Evolutionary conservation across 23 tunicate genomes (phyloP), one percentile per base, ranked within the genome.

Genomic region (Styela clava): DNA sequence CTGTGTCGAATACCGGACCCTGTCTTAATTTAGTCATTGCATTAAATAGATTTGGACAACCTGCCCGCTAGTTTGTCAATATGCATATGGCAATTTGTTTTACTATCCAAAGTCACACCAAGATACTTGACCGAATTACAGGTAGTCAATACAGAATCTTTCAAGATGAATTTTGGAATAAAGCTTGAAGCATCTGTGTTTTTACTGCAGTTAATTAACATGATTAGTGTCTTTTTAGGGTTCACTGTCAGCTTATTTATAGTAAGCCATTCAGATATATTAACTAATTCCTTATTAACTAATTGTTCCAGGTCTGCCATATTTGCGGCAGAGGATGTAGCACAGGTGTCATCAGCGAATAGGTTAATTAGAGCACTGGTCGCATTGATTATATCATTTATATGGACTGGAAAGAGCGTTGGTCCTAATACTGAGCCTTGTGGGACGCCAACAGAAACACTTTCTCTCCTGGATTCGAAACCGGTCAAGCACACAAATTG

Each of bases 261-360:
- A 12, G 56, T 5, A 7, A 44, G 7, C 56, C 9, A 44, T 5
- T 44, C 12, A 12, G 56, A 44, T 5, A 44, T 44, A 44, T 44
- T 7, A 5, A 5, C 9, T 5, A 44, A 12, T 5, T 12, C 12
- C 7, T 12, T 5, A 44, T 44, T 44, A 5, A 44, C 56, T 44
- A 5, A 5, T 44, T 44, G 7, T 44, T 12, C 12, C 7, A 12
- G 12, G 7, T 44, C 56, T 44, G 56, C 12, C 7, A 44, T 44
- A 44, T 44, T 44, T 7, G 56, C 7, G 56, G 56, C 7, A 5
- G 56, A 5, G 12, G 56, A 44, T 5, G 12, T 44, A 12, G 12
- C 7, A 44, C 56, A 5, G 12, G 69, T 64, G 69, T 64, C 69
- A 64, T 64, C 69, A 64, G 69, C 69, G 12, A 64, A 64, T 7